A percentile compares a stretch with the other conserved stretches of the same genome.
Evolutionary conservation across 2,888 invertebrate genomes (phyloP).

Genomic region (Dromius quadrimaculatus): DNA sequence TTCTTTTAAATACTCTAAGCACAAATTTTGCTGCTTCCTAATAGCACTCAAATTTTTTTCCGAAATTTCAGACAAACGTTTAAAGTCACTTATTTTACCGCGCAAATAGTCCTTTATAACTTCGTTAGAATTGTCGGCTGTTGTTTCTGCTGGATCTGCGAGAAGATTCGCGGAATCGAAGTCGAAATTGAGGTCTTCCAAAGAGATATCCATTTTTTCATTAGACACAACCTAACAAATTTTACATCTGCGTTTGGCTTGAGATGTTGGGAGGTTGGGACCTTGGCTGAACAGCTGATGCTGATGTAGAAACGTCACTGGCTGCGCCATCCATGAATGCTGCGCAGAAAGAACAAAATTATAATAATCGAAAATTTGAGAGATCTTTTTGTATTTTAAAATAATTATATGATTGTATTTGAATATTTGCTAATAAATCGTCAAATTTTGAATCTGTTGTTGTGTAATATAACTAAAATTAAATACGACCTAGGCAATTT

Average conservation of each 20-base stretch:
- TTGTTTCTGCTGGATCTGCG: not conserved
- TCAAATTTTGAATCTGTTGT: no score
- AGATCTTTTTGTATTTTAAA: no score
- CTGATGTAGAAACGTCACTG: no score
- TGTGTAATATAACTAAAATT: no score
- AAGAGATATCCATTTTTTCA: conserved; percentile 9
- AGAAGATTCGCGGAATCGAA: not conserved
- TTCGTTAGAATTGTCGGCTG: conserved; percentile 2
- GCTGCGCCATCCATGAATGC: no score
- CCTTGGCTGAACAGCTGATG: no score
- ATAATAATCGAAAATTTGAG: no score
- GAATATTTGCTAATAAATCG: no score
- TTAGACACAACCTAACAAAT: not conserved
- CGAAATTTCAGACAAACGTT: conserved; percentile 1
- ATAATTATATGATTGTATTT: no score
- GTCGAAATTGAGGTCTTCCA: conserved; percentile 40
- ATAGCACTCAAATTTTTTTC: conserved; percentile 3
- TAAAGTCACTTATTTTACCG: conserved; percentile 29
- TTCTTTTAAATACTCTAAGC: conserved; percentile 33
- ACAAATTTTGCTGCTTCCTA: conserved; percentile 10
- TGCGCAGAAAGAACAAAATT: no score
- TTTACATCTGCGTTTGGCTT: no score
- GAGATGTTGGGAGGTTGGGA: no score
- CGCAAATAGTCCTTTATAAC: conserved; percentile 32
- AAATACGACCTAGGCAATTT: not conserved